Conservation (phyloP, 2,888 invertebrate species). For the Hypselothyrea guttata region DNA sequence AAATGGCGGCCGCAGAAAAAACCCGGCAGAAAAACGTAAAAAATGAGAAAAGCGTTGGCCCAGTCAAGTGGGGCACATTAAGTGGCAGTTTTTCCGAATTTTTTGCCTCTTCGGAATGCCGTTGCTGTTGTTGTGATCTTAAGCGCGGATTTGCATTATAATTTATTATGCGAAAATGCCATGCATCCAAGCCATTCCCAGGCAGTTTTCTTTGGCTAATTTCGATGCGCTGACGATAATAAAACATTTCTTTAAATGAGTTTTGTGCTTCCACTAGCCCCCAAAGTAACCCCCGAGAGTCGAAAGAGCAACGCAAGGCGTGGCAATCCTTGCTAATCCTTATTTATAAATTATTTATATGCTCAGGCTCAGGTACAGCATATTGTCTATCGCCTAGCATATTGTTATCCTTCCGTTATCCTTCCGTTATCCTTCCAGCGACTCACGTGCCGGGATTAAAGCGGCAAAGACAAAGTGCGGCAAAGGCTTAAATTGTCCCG, state of each 20-base stretch:
- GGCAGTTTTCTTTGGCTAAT: constrained; percentile 54
- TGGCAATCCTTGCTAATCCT: constrained; percentile 59
- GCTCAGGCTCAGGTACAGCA: no score
- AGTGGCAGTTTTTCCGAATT: constrained; percentile 30
- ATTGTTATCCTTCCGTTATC: neutral
- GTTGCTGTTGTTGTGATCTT: constrained; percentile 57
- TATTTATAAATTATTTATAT: constrained; percentile 61
- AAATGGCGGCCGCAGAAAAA: constrained; percentile 59
- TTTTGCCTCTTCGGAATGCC: constrained; percentile 1
- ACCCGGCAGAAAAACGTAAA: constrained; percentile 19
- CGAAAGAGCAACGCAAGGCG: constrained; percentile 11
- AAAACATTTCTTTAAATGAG: constrained; percentile 57
- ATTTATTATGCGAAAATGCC: constrained; percentile 64
- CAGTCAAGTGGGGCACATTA: constrained; percentile 49
- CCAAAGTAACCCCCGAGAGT: neutral
- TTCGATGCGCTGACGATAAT: constrained; percentile 57
- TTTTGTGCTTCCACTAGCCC: constrained; percentile 29
- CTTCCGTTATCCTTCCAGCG: neutral
- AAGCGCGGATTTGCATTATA: constrained; percentile 66
- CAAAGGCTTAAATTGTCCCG: constrained; percentile 60
- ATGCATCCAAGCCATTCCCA: constrained; percentile 43
- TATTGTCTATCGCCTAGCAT: neutral
- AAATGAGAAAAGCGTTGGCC: constrained; percentile 1
- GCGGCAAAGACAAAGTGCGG: constrained; percentile 31
- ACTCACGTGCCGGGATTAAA: constrained; percentile 45